Evolutionary conservation across 1,140 invertebrate species (phyloP).

Genomic region (Drosophila pseudoananassae): DNA sequence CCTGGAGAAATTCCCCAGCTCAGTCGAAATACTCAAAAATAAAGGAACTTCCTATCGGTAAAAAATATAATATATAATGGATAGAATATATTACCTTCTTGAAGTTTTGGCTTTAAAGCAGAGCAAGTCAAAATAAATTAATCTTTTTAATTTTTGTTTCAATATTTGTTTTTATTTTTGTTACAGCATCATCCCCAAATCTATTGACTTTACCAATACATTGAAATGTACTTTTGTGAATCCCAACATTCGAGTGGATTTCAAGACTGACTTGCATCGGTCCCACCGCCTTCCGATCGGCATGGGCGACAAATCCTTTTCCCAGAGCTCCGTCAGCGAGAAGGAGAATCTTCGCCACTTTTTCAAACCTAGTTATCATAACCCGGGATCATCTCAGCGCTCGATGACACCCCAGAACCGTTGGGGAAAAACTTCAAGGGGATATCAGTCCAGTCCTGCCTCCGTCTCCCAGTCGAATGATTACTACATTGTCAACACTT

Average conservation of each 20-base stretch:
- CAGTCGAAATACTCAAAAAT: slow-evolving; percentile 38
- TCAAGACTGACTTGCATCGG: slow-evolving; percentile 10
- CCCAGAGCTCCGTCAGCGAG: background rate
- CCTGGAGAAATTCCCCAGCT: slow-evolving; percentile 58
- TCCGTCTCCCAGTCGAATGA: slow-evolving; percentile 1
- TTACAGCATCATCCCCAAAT: background rate
- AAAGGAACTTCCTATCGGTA: slow-evolving; percentile 65
- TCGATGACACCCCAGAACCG: background rate
- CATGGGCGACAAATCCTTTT: background rate
- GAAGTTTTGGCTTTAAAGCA: too few species aligned
- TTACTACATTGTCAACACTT: slow-evolving; percentile 10
- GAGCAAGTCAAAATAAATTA: too few species aligned
- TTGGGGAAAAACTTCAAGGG: background rate
- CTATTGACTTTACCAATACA: background rate
- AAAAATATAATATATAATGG: background rate
- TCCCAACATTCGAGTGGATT: slow-evolving; percentile 36
- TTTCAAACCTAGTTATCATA: background rate
- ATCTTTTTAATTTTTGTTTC: too few species aligned
- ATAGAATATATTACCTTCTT: too few species aligned
- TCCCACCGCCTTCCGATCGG: background rate
- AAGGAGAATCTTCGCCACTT: slow-evolving; percentile 1
- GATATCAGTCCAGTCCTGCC: background rate
- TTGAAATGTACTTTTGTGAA: slow-evolving; percentile 31
- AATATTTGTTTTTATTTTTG: background rate
- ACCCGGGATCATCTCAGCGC: background rate